Conservation (phyloP, 2,113 vertebrate genomes). For the Ondatra zibethicus region DNA sequence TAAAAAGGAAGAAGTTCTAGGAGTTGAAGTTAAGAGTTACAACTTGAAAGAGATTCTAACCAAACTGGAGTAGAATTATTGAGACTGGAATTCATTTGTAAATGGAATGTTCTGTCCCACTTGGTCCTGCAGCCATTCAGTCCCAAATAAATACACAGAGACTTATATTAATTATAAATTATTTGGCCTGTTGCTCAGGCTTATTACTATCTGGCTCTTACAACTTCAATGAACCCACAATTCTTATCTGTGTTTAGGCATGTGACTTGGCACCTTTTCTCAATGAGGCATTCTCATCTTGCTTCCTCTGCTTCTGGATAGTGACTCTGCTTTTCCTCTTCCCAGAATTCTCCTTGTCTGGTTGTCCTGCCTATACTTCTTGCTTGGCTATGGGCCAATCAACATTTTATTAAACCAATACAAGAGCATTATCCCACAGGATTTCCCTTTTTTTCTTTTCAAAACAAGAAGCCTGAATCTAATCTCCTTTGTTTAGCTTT, state of each 20-base stretch:
- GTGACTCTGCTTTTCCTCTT: neutral
- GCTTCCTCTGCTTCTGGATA: neutral
- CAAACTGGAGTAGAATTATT: neutral
- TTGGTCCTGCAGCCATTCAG: too few species aligned
- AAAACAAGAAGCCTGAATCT: too few species aligned
- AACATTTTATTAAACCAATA: neutral
- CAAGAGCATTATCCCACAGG: too few species aligned
- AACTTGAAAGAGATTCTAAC: neutral
- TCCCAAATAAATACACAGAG: too few species aligned
- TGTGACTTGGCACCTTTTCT: too few species aligned
- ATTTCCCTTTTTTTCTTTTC: too few species aligned
- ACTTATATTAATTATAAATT: too few species aligned
- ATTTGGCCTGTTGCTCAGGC: too few species aligned
- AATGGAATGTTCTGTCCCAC: too few species aligned
- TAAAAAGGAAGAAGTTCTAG: neutral
- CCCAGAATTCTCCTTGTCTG: neutral
- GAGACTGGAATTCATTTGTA: neutral
- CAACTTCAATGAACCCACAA: neutral
- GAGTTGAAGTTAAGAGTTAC: neutral
- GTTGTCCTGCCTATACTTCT: neutral
- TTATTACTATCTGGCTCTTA: neutral
- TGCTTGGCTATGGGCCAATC: neutral
- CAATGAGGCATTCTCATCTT: neutral
- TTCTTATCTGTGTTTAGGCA: too few species aligned
- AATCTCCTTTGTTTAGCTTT: too few species aligned